Base-by-base conservation (phyloP, 2,888 invertebrate species). In the Laothoe populi region DNA sequence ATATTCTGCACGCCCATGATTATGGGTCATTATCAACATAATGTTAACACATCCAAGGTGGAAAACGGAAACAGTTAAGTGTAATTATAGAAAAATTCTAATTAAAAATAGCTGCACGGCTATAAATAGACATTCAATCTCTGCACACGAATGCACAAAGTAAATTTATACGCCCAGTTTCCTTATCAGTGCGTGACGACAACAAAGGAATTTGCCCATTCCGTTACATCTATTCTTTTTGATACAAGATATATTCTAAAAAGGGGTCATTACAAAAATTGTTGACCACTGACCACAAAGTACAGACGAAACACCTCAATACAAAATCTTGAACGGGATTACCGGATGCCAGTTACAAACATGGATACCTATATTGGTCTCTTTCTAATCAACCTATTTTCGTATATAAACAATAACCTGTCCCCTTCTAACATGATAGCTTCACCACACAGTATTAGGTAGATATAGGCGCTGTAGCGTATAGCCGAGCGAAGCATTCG, bases 251-350 rank as follows among this genome's bases (percentile, higher is more conserved):
- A 26, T 4, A 61, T 19, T 26, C 19, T 31, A 4, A 61, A 58
- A 40, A 40, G 23, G 23, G 57, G 57, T 58, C 23, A 58, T 42
- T 58, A 42, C 53, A 38, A 19, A 57, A 57, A 60, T 38, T 60
- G 60, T 23, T 61, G 42, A 38, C 53, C 53, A 61, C 53, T 53
- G 42, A 53, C 60, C 60, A 61, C 49, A 24, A 23, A 24, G 46
- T 44, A 48, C 38, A 26, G 42, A 53, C 31, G 42, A 53, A 61
- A 26, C 40, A 61, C 42, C 49, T 23, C 48, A 35, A 45, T 61
- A 82, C 80, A 83, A 83, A 84, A 85, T 85, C 86, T 83, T 78
- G 74, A 87, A 88, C 87, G 84, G 88, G 87, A 88, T 90, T 88
- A 86, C 90, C 90, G 87, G 90, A 90, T 86, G 85, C 82, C 67